Conservation (phyloP, 2,113 vertebrate genomes). For the Lepidothrix coronata region DNA sequence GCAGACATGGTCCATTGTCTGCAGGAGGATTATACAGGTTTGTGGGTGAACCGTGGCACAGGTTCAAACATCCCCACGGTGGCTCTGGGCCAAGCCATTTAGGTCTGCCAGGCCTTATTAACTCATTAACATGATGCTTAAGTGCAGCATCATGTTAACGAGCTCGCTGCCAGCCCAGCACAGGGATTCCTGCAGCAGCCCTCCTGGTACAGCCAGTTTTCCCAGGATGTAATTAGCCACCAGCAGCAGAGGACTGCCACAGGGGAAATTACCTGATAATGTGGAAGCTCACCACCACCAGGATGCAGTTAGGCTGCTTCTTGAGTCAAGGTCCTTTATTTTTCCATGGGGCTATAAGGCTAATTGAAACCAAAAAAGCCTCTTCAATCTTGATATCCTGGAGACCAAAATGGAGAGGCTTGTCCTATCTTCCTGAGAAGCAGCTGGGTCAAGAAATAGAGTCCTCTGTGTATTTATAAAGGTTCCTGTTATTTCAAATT, state of each 20-base stretch:
- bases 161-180: neutral
- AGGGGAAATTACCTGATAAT: neutral
- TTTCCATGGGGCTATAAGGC: neutral
- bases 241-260: neutral
- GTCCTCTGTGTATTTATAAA: neutral
- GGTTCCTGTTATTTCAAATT: neutral
- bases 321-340: neutral
- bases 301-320: neutral
- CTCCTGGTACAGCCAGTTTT: conserved; percentile 5
- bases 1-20: neutral
- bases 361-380: neutral
- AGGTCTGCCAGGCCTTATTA: neutral
- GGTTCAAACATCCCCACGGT: neutral
- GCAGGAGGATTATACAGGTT: neutral
- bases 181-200: neutral
- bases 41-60: neutral
- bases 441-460: neutral
- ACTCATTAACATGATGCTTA: neutral
- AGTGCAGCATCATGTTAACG: neutral
- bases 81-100: neutral
- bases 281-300: neutral
- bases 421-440: neutral
- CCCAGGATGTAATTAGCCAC: neutral
- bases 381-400: neutral
- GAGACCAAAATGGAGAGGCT: neutral